These are phyloP conservation scores for Coelinius sp. DNA, from an alignment of 2,888 invertebrate genomes.

Conservation along the genomic window DNA sequence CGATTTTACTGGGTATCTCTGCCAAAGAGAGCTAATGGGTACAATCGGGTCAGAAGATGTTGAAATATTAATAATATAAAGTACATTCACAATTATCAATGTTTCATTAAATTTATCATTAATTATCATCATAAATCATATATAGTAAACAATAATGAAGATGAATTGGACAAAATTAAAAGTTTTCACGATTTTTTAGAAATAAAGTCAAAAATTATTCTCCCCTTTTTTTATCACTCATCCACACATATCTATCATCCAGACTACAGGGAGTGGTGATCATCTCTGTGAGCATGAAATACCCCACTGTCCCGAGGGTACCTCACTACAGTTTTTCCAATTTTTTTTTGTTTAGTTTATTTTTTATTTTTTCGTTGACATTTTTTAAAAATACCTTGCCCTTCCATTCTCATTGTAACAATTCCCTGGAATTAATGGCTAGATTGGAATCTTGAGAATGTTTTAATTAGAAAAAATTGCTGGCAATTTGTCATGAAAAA, in stretches of 20 bases:
- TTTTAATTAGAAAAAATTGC: neutral
- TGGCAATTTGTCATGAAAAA: neutral
- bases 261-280: too few species aligned
- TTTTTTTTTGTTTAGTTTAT: constrained; percentile 5
- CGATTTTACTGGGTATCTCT: neutral
- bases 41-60: neutral
- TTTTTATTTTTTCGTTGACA: neutral
- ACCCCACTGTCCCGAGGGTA: constrained; percentile 9
- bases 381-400: neutral
- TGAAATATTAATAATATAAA: neutral
- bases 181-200: too few species aligned
- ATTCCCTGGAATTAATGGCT: neutral
- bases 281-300: too few species aligned
- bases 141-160: too few species aligned
- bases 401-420: neutral
- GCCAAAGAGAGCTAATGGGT: neutral
- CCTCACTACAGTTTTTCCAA: constrained; percentile 21
- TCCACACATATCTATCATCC: too few species aligned
- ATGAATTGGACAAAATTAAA: too few species aligned
- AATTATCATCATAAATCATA: too few species aligned
- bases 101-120: too few species aligned
- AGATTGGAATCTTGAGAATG: neutral
- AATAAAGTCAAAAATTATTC: too few species aligned
- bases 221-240: too few species aligned
- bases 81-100: too few species aligned